A percentile compares a stretch with the other conserved stretches of the same genome.
Conservation (phyloP, 2,113 vertebrate genomes). For the Hydropotes inermis region DNA sequence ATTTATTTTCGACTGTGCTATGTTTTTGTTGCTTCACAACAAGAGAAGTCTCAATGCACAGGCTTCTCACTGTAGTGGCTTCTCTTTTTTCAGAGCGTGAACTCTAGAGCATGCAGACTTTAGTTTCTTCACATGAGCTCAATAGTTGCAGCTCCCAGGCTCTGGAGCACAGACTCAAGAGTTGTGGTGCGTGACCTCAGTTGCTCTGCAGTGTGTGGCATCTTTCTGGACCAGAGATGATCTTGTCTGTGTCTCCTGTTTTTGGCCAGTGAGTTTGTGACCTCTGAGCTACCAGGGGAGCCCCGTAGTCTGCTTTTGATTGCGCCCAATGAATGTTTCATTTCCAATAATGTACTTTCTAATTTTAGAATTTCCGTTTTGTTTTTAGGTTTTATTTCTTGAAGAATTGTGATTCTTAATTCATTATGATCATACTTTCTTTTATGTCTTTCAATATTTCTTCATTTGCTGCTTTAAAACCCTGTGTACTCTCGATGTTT, state of each 20-base stretch:
- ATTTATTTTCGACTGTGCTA: not conserved
- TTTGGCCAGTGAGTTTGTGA: not conserved
- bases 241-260: not conserved
- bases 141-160: not conserved
- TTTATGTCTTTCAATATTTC: not conserved
- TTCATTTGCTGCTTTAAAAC: not conserved
- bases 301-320: not conserved
- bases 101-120: not conserved
- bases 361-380: not conserved
- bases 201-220: not conserved
- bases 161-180: not conserved
- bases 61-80: not conserved
- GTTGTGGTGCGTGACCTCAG: not conserved
- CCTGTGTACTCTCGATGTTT: not conserved
- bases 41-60: not conserved
- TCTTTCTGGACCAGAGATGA: not conserved
- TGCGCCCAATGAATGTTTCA: not conserved
- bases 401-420: not conserved
- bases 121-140: not conserved
- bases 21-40: not conserved
- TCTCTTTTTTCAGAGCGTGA: not conserved
- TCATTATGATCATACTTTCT: not conserved
- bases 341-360: not conserved
- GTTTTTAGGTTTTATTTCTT: not conserved
- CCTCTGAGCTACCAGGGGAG: not conserved